Base-by-base conservation (phyloP, 1,140 invertebrate species). In the Aethina tumida region DNA sequence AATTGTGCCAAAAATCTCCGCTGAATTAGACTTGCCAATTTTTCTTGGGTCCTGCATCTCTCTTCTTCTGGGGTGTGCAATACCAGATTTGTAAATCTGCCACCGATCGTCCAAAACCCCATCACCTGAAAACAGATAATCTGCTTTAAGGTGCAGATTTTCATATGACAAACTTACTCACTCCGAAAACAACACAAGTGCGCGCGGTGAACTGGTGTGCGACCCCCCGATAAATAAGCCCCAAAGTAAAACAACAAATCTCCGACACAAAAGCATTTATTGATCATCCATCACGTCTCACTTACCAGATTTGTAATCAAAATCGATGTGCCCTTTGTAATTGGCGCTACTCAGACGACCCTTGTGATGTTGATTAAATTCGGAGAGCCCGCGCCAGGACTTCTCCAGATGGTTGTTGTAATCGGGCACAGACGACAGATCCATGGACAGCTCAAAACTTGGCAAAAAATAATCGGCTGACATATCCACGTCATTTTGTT, bases 311-410 rank as follows among this genome's bases (percentile, higher is more conserved):
- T 38, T 25, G 14, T 28, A 15, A 9, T 46, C 44, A 38, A 20
- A 26, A 34, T 21, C 14, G 4, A 17, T 37, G 28, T 36, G 30
- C n/a, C 19, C 17, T 19, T n/a, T 31, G 39, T 25, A 40, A 41
- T 41, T 49, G 41, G 43, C 45, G 46, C 47, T 54, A 34, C 55
- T 48, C 20, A 59, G 26, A 24, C 56, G 35, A 7, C 56, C 56
- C 26, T 50, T 55, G 30, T 59, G 54, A 0, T 43, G 52, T 29
- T 55, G 45, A 36, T 53, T 41, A 29, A 59, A 59, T 5, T 44
- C 14, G 37, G 30, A 50, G 7, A 58, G 28, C 22, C 56, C 52
- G 24, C 45, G 45, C 56, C 56, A 56, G 8, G 48, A 56, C 30
- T 52, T 50, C 30, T 58, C 56, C 24, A 56, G 21, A 31, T 52